phyloP scores from a whole-genome alignment of 2,797 vertebrate genomes.

The Lindbergichthys nudifrons region DNA sequence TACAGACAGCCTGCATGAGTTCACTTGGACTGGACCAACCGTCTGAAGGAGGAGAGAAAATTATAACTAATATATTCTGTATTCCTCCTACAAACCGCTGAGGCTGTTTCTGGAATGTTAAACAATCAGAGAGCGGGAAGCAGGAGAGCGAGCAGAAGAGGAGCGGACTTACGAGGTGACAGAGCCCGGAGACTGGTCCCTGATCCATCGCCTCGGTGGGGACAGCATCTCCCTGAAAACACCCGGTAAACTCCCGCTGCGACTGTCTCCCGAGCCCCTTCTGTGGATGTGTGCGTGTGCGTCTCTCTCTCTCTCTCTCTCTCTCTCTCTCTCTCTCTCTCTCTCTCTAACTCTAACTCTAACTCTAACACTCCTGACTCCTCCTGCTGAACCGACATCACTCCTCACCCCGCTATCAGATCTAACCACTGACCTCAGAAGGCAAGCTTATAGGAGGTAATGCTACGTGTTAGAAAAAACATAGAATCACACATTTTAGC shows the following conservation, averaged over 20 bases:
- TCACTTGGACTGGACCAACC: too few relatives aligned
- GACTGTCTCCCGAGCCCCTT: not conserved
- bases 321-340: not conserved
- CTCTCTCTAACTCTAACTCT: too few relatives aligned
- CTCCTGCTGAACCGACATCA: constrained; percentile 19
- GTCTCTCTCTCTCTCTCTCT: not conserved
- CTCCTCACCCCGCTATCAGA: not conserved
- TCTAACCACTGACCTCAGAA: too few relatives aligned
- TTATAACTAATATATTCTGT: not conserved
- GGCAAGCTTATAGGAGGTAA: too few relatives aligned
- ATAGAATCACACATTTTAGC: too few relatives aligned
- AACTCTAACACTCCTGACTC: constrained; percentile 10
- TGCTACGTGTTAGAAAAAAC: too few relatives aligned
- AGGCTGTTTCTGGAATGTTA: not conserved
- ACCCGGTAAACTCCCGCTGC: not conserved
- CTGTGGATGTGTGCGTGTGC: not conserved
- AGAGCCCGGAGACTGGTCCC: constrained; percentile 28
- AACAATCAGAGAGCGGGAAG: not conserved
- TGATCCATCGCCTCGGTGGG: constrained; percentile 43
- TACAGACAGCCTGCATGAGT: too few relatives aligned
- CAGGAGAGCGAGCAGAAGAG: not conserved
- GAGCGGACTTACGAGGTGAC: constrained; percentile 56
- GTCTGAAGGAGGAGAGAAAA: not conserved
- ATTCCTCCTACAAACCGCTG: not conserved
- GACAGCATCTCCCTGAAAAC: constrained; percentile 46